A percentile compares a stretch with the other conserved stretches of the same genome.
phyloP scores from a whole-genome alignment of 2,888 invertebrate species.

The Acutogordius australiensis region DNA sequence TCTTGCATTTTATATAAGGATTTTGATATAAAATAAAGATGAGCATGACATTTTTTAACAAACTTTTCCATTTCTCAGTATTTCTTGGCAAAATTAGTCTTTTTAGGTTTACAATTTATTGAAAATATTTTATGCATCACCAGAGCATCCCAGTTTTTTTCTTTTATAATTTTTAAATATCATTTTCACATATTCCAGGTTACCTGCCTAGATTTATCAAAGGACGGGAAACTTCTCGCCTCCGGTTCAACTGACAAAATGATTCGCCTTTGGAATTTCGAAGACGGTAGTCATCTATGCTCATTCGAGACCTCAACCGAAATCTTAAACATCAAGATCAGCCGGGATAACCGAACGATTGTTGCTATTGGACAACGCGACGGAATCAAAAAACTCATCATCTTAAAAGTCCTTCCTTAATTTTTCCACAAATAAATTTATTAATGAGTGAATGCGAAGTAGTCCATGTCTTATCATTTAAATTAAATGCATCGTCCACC shows the following conservation, averaged over 20 bases:
- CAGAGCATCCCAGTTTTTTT: background rate
- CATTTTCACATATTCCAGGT: conserved; percentile 19
- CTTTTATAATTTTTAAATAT: background rate
- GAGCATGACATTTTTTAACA: too few species aligned
- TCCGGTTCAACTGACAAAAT: conserved; percentile 24
- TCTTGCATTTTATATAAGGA: too few species aligned
- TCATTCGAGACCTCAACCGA: conserved; percentile 23
- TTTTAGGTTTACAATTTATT: too few species aligned
- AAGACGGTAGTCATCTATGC: conserved; percentile 22
- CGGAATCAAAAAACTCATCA: conserved; percentile 23
- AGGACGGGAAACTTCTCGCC: conserved; percentile 23
- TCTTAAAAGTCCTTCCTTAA: conserved; percentile 19
- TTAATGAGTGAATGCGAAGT: too few species aligned
- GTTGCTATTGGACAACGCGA: conserved; percentile 24
- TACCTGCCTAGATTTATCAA: conserved; percentile 22
- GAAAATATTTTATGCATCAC: too few species aligned
- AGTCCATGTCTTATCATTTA: too few species aligned
- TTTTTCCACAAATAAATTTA: too few species aligned
- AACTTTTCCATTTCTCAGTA: too few species aligned
- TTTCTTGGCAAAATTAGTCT: too few species aligned
- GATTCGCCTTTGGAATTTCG: conserved; percentile 23
- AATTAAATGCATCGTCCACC: too few species aligned
- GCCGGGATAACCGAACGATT: conserved; percentile 23
- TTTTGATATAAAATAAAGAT: too few species aligned
- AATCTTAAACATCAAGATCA: conserved; percentile 23